phyloP scores from a whole-genome alignment of 2,797 vertebrate genomes.

The Chelon auratus region DNA sequence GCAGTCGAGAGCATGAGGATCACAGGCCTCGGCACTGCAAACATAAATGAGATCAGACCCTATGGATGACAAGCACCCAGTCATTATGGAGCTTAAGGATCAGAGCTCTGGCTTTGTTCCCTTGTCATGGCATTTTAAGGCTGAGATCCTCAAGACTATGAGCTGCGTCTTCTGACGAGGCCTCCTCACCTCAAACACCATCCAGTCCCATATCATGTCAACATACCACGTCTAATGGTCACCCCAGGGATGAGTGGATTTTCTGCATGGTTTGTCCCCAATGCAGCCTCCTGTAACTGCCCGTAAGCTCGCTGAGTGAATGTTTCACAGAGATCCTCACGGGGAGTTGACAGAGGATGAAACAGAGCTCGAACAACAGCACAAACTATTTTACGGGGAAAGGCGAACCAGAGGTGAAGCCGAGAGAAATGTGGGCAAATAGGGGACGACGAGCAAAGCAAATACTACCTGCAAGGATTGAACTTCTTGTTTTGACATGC shows the following conservation, averaged over 20 bases:
- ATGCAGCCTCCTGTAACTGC: conserved; percentile 68
- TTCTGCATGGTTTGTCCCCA: conserved; percentile 82
- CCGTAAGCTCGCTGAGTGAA: conserved; percentile 73
- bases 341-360: conserved; percentile 61
- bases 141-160: conserved; percentile 63
- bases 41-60: conserved; percentile 64
- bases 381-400: conserved; percentile 50
- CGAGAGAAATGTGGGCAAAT: conserved; percentile 41
- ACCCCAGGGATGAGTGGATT: conserved; percentile 77
- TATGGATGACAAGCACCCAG: conserved; percentile 63
- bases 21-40: conserved; percentile 54
- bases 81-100: conserved; percentile 66
- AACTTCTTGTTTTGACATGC: conserved; percentile 78
- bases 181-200: conserved; percentile 64
- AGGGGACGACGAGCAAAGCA: conserved; percentile 37
- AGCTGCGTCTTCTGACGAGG: conserved; percentile 48
- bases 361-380: conserved; percentile 39
- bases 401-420: conserved; percentile 59
- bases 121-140: conserved; percentile 65
- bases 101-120: conserved; percentile 65
- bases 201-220: conserved; percentile 56
- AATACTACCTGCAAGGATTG: conserved; percentile 56
- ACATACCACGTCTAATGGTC: conserved; percentile 70
- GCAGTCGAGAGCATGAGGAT: conserved; percentile 29
- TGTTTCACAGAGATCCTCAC: conserved; percentile 66